Base-by-base conservation (phyloP, 2,888 invertebrate genomes). In the Molorchus minor region DNA sequence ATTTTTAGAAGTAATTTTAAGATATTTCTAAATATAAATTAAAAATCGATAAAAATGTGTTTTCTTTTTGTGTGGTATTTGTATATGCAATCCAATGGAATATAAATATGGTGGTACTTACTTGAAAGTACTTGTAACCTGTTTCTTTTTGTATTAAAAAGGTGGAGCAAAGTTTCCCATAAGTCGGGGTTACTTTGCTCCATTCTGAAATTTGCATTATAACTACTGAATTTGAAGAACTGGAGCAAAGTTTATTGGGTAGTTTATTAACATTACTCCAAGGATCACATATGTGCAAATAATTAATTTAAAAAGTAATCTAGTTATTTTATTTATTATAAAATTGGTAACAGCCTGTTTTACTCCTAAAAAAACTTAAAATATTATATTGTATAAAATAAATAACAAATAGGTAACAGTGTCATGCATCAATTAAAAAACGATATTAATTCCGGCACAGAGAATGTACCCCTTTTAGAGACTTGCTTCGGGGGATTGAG, bases 141-240 rank as follows among this genome's bases (percentile, higher is more conserved):
- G 12, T 30, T n/a, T 30, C 12, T 30, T 3, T 30, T 30, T 30
- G 10, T 30, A 12, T 30, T 30, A 30, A 30, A 30, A 30, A n/a
- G 12, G 30, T 30, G 30, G 30, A 30, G 30, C 30, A 30, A 30
- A 30, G 30, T 30, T 30, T 30, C 30, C 30, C 30, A 30, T 30
- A 30, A 2, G 30, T 30, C 12, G 36, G 36, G 49, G 49, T 35
- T 49, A 49, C 49, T 49, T 49, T 49, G 49, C 49, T 49, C 49
- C 36, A 19, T 17, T 33, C 19, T 3, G 30, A 36, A 49, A 15
- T 30, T 30, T 47, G 46, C 33, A 2, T 8, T 33, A 25, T 29
- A 47, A 29, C 29, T 21, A 19, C 13, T 47, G 35, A 35, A 36
- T 5, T 35, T 17, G 5, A 49, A 49, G 3, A 49, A n/a, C 12